Evolutionary conservation across 2,888 invertebrate species (phyloP).

Genomic region (Dicranocentrus wangi): DNA sequence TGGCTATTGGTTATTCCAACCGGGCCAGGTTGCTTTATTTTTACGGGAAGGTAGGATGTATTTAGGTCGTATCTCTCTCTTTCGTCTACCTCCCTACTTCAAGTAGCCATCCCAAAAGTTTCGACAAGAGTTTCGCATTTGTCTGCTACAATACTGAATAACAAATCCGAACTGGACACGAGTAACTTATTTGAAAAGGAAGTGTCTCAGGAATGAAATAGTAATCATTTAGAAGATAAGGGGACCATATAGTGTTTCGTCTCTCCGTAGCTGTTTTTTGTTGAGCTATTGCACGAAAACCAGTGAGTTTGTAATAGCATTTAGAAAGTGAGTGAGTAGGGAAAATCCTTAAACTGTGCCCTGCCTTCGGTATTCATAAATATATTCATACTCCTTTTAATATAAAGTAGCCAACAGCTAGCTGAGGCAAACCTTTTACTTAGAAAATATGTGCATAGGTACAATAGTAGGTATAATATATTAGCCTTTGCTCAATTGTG

Average conservation of each 20-base stretch:
- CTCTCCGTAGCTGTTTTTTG: background rate
- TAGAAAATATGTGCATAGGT: too few species aligned
- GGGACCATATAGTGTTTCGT: background rate
- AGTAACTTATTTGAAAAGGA: constrained; percentile 4
- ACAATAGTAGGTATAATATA: too few species aligned
- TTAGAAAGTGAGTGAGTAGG: too few species aligned
- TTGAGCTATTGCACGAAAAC: too few species aligned
- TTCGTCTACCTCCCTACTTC: constrained; percentile 17
- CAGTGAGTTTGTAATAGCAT: too few species aligned
- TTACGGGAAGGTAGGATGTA: background rate
- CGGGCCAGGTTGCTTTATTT: too few species aligned
- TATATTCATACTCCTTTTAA: too few species aligned
- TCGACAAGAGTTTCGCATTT: constrained; percentile 17
- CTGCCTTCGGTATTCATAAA: too few species aligned
- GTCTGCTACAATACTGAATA: constrained; percentile 28
- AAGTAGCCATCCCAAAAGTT: constrained; percentile 16
- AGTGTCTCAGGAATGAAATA: constrained; percentile 1
- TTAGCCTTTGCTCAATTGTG: too few species aligned
- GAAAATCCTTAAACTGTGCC: too few species aligned
- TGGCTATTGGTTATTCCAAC: background rate
- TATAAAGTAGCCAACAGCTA: too few species aligned
- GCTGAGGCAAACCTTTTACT: too few species aligned
- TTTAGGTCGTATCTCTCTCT: background rate
- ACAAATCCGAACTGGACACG: constrained; percentile 48
- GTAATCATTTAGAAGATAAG: background rate